Conservation (phyloP, 2,797 vertebrate genomes). For the Hemibagrus guttatus region DNA sequence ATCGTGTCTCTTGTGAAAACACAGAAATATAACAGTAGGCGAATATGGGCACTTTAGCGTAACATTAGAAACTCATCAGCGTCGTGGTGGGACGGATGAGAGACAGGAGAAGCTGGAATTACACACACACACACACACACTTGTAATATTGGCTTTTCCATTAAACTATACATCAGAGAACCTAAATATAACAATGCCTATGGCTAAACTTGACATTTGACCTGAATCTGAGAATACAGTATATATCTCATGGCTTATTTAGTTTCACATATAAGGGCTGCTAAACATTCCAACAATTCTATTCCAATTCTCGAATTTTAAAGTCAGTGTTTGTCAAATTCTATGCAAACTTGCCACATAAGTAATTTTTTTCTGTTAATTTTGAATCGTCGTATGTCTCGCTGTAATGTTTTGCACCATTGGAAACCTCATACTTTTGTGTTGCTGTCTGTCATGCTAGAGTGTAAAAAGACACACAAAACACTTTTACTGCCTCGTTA, state of each 20-base stretch:
- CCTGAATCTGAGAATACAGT: background rate
- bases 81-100: background rate
- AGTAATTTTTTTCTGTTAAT: background rate
- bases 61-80: conserved; percentile 34
- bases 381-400: background rate
- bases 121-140: background rate
- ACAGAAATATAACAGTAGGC: conserved; percentile 23
- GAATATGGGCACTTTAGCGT: conserved; percentile 26
- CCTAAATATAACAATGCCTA: background rate
- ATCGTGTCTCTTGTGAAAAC: conserved; percentile 22
- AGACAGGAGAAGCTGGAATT: background rate
- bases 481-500: background rate
- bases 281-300: background rate
- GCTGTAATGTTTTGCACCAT: background rate
- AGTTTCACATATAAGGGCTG: background rate
- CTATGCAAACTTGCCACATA: background rate
- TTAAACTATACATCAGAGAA: background rate
- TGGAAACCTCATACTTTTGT: background rate
- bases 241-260: background rate
- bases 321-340: background rate
- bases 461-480: background rate
- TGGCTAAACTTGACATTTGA: background rate
- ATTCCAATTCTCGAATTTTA: background rate
- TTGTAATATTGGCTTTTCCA: background rate
- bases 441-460: background rate